Evolutionary conservation across 2,888 invertebrate species (phyloP).

Genomic region (Drosophila anomalata): DNA sequence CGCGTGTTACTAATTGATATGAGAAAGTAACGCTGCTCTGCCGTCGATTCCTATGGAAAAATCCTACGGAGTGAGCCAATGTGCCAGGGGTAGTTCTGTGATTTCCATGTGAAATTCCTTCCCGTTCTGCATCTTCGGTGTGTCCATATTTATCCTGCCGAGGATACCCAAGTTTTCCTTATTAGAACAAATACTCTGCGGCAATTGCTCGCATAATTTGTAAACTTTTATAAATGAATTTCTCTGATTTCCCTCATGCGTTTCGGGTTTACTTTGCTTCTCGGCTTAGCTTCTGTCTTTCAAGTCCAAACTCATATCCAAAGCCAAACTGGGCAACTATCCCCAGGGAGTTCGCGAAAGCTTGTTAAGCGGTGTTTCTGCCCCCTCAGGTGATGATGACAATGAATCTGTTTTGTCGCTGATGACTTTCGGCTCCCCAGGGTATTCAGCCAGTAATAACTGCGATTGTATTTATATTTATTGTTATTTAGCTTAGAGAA

Average conservation of each 20-base stretch:
- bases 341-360: constrained; percentile 62
- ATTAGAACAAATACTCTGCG: constrained; percentile 54
- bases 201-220: constrained; percentile 64
- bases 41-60: constrained; percentile 29
- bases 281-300: constrained; percentile 38
- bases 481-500: constrained; percentile 65
- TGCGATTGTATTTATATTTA: constrained; percentile 73
- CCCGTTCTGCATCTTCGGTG: background rate
- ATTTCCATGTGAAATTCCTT: constrained; percentile 62
- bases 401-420: constrained; percentile 43
- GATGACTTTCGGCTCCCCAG: constrained; percentile 66
- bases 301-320: background rate
- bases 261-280: constrained; percentile 10
- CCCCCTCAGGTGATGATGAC: constrained; percentile 56
- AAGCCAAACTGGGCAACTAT: constrained; percentile 52
- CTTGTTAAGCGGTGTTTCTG: constrained; percentile 67
- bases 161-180: constrained; percentile 44
- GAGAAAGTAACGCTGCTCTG: constrained; percentile 70
- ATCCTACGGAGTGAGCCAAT: constrained; percentile 38
- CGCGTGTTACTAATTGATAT: constrained; percentile 78
- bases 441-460: constrained; percentile 65
- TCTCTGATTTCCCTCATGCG: constrained; percentile 38
- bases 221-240: constrained; percentile 72
- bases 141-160: constrained; percentile 1
- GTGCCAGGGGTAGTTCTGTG: constrained; percentile 21